Evolutionary conservation across 2,113 vertebrate genomes (phyloP), one percentile per base, ranked within the genome.

Genomic region (Pachypanchax playfairii): DNA sequence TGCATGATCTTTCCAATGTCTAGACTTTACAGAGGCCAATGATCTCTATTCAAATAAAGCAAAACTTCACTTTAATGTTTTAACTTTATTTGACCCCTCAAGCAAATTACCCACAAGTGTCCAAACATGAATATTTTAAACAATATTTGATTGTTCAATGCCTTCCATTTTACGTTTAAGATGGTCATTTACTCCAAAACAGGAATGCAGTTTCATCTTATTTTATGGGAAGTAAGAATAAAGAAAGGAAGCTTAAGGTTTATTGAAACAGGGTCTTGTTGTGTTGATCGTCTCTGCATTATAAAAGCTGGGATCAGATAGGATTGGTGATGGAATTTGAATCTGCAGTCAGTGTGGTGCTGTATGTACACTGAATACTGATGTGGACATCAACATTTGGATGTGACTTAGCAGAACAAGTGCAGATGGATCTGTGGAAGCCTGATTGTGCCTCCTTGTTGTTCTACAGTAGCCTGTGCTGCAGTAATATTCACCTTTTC

Each of bases 401-500:
- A 48, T 47, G 39, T 47, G 49, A 54, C 15, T 58, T 24, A 50
- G 14, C 17, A 53, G 49, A 24, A 36, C 17, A 48, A 2, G 50
- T 26, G 20, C 31, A 66, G 25, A 20, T 1, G 22, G 33, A n/a
- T 24, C 17, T 24, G 22, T 59, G 50, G 44, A 47, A 52, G 56
- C 12, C 22, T 36, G 47, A 59, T 12, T 31, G 18, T 38, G 39
- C 39, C 42, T 46, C 22, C 41, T 48, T 26, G 28, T 26, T 36
- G 50, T 26, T 26, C 58, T 62, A 18, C 46, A 9, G 22, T 14
- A 25, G 26, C 20, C 46, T 39, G 28, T 28, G 43, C 48, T 65
- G 57, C 1, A 54, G 52, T 62, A 57, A 73, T 57, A 29, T 52
- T 54, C 58, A 64, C 71, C 50, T 74, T 71, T 47, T 66, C 58